Evolutionary conservation across 23 tunicate species (phyloP), one percentile per base, ranked within the genome.

Genomic region (Trididemnum nubilum): DNA sequence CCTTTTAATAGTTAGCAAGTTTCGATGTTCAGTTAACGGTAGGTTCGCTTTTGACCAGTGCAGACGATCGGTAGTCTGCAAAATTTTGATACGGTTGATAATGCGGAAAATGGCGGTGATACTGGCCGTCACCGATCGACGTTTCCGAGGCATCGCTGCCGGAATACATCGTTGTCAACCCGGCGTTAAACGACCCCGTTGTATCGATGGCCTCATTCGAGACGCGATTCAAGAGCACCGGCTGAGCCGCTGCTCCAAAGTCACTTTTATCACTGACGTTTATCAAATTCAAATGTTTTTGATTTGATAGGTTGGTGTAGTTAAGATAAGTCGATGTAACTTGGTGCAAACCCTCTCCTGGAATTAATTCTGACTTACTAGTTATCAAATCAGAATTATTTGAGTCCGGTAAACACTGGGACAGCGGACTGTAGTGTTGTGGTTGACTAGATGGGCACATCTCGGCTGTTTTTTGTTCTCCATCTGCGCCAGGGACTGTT

Each of bases 91-190:
- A 85, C 18, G 90, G 90, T 64, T 85, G 90, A 49, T 85, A 85
- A 34, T 67, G 90, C 18, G 70, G 64, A 77, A 85, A 78, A 78
- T 85, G 90, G 82, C 90, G 84, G 51, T 60, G 60, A 0, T 77
- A 36, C 22, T 73, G 75, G 28, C 51, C 54, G 36, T 65, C 69
- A 9, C 71, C 51, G 51, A 52, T 33, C 73, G 80, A 34, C 18
- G 80, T 32, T 5, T 0, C 5, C 1, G 77, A 32, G 36, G 65
- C 54, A 71, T 30, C 72, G 36, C 22, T 32, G 80, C 54, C 79
- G 32, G 63, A 51, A 38, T 88, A 88, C 44, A 88, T 54, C n/a
- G 87, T 83, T 4, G 83, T 50, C 0, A 88, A 63, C 0, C 93
- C 82, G 61, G 72, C 65, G 29, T 64, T 0, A 58, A 71, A 54